A percentile compares a stretch with the other conserved stretches of the same genome.
Conservation (phyloP, 2,113 vertebrate species). For the Sander vitreus region DNA sequence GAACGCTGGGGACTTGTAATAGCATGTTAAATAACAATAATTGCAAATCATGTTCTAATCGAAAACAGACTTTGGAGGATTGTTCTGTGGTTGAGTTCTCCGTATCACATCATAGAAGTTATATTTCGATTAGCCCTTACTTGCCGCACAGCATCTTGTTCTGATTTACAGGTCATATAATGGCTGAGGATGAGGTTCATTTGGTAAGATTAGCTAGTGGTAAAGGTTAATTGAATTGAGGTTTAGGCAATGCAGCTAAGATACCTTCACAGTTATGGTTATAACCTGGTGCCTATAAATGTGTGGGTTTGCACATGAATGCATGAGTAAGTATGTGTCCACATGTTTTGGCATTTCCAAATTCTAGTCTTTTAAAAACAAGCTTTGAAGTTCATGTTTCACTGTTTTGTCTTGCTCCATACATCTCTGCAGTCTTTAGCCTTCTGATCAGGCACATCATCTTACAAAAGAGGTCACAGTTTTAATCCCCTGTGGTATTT, state of each 20-base stretch:
- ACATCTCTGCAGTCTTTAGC: neutral
- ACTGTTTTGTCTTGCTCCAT: conserved; percentile 16
- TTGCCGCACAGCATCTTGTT: neutral
- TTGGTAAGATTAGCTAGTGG: conserved; percentile 11
- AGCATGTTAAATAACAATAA: neutral
- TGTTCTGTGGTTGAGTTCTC: neutral
- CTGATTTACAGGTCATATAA: neutral
- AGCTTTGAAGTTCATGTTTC: conserved; percentile 5
- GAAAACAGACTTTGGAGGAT: too few relatives aligned
- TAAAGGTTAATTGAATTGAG: neutral
- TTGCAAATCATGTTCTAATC: neutral
- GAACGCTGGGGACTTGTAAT: neutral
- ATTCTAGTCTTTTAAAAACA: neutral
- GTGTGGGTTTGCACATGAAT: neutral
- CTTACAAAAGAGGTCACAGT: conserved; percentile 3
- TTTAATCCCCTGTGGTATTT: conserved; percentile 40
- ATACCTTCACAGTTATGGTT: neutral
- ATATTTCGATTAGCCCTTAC: neutral
- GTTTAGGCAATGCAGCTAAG: conserved; percentile 2
- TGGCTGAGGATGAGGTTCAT: conserved; percentile 25
- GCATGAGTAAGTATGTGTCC: neutral
- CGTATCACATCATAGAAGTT: neutral
- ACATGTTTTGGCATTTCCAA: neutral
- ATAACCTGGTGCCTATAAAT: neutral
- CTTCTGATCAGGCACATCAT: neutral